These are phyloP conservation scores for Chlorodrepanis virens DNA, from an alignment of 2,113 vertebrate species.

Conservation along the genomic window DNA sequence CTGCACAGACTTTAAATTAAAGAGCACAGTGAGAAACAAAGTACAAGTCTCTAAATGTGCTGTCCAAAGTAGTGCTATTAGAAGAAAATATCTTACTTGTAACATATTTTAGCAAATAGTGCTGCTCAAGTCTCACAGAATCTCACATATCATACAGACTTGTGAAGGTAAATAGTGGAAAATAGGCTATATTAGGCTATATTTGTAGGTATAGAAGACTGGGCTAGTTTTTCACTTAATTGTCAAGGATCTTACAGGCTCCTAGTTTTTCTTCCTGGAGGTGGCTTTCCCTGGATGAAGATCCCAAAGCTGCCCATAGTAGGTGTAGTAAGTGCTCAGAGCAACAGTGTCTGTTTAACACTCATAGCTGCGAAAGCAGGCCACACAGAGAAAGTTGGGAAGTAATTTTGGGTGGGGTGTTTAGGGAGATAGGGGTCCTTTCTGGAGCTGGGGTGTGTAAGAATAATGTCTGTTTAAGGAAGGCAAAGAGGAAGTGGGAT, in stretches of 20 bases:
- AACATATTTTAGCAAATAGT: neutral
- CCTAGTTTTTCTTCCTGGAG: neutral
- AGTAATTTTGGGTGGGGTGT: neutral
- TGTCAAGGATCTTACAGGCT: neutral
- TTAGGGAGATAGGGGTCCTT: neutral
- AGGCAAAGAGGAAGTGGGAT: neutral
- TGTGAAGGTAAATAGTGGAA: neutral
- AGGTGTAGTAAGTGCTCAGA: fast-evolving
- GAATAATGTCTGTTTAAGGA: neutral
- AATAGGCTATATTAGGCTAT: neutral
- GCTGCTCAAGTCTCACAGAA: neutral
- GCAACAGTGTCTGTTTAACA: fast-evolving
- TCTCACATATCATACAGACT: neutral
- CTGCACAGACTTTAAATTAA: neutral
- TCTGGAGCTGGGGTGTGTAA: neutral
- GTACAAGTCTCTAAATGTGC: neutral
- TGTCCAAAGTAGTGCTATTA: neutral
- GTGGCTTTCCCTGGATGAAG: neutral
- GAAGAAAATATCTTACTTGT: neutral
- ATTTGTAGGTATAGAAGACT: neutral
- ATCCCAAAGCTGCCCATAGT: neutral
- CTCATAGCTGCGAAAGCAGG: fast-evolving
- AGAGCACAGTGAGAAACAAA: neutral
- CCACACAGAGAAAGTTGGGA: fast-evolving
- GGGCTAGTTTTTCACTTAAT: neutral